A percentile compares a stretch with the other conserved stretches of the same genome.
These are phyloP conservation scores for Puntigrus tetrazona DNA, from an alignment of 2,113 vertebrate species.

Conservation along the genomic window DNA sequence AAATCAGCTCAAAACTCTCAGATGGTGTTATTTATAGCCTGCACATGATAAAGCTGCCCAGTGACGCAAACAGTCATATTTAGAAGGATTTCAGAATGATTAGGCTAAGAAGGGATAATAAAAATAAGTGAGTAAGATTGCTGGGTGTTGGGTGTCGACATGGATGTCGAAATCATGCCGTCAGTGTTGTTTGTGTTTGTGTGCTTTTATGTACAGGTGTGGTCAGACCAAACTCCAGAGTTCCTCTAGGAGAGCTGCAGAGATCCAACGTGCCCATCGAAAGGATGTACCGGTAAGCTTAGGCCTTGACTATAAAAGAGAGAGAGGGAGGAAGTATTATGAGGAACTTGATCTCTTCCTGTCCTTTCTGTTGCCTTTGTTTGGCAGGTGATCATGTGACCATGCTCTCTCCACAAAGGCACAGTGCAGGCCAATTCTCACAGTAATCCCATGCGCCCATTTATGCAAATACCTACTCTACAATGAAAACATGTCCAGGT, in stretches of 20 bases:
- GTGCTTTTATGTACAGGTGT: conserved; percentile 71
- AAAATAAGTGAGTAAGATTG: not conserved
- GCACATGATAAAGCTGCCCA: not conserved
- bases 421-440: conserved; percentile 44
- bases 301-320: not conserved
- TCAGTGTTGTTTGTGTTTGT: not conserved
- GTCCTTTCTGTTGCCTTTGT: conserved; percentile 54
- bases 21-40: conserved; percentile 38
- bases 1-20: conserved; percentile 26
- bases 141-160: not conserved
- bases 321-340: conserved; percentile 34
- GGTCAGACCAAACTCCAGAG: conserved; percentile 75
- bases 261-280: conserved; percentile 81
- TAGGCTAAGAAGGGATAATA: not conserved
- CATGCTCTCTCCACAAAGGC: conserved; percentile 29
- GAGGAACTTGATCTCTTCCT: conserved; percentile 64
- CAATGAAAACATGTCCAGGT: not conserved
- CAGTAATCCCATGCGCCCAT: not conserved
- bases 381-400: conserved; percentile 53
- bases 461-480: not conserved
- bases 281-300: conserved; percentile 91
- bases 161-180: not conserved
- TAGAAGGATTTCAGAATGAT: conserved; percentile 26
- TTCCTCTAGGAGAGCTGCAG: conserved; percentile 85
- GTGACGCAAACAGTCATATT: conserved; percentile 34